Percentiles rank a stretch among this genome's conserved stretches.
These are phyloP conservation scores for Sanderia malayensis DNA, from an alignment of 30 jellyfish, hydroid and myxozoan species.

Conservation along the genomic window DNA sequence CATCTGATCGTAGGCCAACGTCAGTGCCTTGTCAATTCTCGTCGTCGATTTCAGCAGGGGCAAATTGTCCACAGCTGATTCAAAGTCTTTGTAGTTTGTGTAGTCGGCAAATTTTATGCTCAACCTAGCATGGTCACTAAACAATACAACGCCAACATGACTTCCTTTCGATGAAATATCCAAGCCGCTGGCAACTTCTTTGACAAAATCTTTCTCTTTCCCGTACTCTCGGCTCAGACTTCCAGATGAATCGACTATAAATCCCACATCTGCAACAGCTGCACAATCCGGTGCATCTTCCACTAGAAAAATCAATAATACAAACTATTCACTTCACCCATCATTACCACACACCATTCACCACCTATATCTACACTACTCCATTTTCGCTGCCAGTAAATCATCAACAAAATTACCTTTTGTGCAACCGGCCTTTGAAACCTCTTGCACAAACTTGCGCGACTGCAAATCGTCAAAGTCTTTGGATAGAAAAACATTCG, in stretches of 20 bases:
- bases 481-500: slow-evolving; percentile 39
- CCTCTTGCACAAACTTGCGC: slow-evolving; percentile 31
- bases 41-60: slow-evolving; percentile 53
- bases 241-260: slow-evolving; percentile 78
- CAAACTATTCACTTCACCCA: no score
- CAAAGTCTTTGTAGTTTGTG: neutral
- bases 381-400: no score
- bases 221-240: slow-evolving; percentile 53
- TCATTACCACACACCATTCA: no score
- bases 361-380: no score
- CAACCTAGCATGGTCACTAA: slow-evolving; percentile 51
- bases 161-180: slow-evolving; percentile 45
- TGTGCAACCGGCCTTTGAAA: slow-evolving; percentile 37
- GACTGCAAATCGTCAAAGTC: slow-evolving; percentile 53
- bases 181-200: slow-evolving; percentile 20
- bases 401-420: slow-evolving; percentile 49
- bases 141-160: slow-evolving; percentile 59
- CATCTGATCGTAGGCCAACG: slow-evolving; percentile 30
- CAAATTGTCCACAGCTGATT: slow-evolving; percentile 26
- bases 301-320: neutral
- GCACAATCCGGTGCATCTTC: slow-evolving; percentile 5
- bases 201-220: slow-evolving; percentile 63
- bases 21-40: slow-evolving; percentile 59
- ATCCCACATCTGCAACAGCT: slow-evolving; percentile 60
- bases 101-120: slow-evolving; percentile 35